Evolutionary conservation across 2,888 invertebrate species (phyloP).

Genomic region (Chrysopilus asiliformis): DNA sequence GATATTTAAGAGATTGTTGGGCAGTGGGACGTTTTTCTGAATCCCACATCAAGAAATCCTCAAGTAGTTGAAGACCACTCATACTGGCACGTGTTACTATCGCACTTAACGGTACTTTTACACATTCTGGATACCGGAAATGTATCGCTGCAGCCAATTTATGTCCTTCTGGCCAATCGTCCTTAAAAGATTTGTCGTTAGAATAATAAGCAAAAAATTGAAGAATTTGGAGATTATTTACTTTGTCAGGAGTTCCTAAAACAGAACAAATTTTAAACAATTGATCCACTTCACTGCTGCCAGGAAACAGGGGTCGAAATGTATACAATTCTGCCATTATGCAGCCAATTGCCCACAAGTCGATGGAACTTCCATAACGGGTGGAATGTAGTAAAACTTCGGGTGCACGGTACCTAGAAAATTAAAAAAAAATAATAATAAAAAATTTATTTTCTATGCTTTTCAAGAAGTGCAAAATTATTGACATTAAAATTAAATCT

Average conservation of each 20-base stretch:
- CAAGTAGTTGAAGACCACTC: conserved; percentile 70
- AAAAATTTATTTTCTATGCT: too few species aligned
- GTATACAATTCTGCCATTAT: conserved; percentile 97
- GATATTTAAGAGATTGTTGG: conserved; percentile 67
- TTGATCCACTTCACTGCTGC: conserved; percentile 93
- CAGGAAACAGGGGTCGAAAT: conserved; percentile 87
- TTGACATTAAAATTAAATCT: too few species aligned
- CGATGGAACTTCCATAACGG: conserved; percentile 91
- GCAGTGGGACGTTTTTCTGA: conserved; percentile 87
- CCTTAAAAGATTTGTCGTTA: conserved; percentile 36
- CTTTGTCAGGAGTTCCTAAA: conserved; percentile 82
- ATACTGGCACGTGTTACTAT: conserved; percentile 71
- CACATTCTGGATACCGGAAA: conserved; percentile 87
- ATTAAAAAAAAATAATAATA: neutral
- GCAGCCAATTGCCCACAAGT: conserved; percentile 96
- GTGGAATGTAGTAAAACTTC: conserved; percentile 92
- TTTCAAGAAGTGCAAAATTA: too few species aligned
- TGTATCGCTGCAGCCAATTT: conserved; percentile 86
- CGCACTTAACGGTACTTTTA: conserved; percentile 63
- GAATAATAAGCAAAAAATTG: conserved; percentile 1
- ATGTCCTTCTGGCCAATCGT: conserved; percentile 91
- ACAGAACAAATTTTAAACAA: conserved; percentile 89
- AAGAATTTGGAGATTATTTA: too few species aligned
- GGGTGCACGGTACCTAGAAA: conserved; percentile 72
- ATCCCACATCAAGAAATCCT: conserved; percentile 82